Base-by-base conservation (phyloP, 2,113 vertebrate genomes). In the Probosciger aterrimus region DNA sequence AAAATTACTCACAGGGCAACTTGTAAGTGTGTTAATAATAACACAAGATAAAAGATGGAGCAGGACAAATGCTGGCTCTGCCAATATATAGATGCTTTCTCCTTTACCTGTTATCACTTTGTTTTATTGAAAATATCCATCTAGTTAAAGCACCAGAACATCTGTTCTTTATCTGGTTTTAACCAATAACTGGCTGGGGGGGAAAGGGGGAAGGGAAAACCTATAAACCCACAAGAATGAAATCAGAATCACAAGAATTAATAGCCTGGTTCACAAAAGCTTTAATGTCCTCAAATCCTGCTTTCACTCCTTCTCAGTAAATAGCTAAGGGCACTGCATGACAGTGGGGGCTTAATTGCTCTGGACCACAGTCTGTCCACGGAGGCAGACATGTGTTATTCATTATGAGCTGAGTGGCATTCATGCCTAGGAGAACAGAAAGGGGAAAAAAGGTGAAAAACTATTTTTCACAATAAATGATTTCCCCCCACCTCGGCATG, bases 311-410 rank as follows among this genome's bases (percentile, higher is more conserved):
- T 86, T 46, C 46, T 80, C 62, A 68, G 28, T 94, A 97, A 96
- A 96, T 83, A 95, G 90, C 83, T 96, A 93, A 77, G 88, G 88
- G 71, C 49, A 82, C 71, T 60, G 41, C 23, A 33, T 84, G 93
- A 94, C 94, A 95, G 94, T 70, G 33, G 73, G 57, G 70, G 83
- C 63, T 96, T 93, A 93, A 94, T 82, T 93, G 88, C 76, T 82
- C 39, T 62, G 67, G 75, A 82, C 71, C 16, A 1, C 10, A 77
- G 57, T 47, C 67, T 93, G 92, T 77, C 68, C 91, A 13, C 2
- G 16, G 80, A 94, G 47, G 63, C 37, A 86, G 84, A 89, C 74
- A 82, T 83, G 47, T 91, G 96, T 85, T 95, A 78, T 41, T 91
- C 75, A 80, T 95, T 97, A 95, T 5, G 46, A 78, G n/a, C 75